Base-by-base conservation (phyloP, 2,113 vertebrate species). In the Bufo bufo region DNA sequence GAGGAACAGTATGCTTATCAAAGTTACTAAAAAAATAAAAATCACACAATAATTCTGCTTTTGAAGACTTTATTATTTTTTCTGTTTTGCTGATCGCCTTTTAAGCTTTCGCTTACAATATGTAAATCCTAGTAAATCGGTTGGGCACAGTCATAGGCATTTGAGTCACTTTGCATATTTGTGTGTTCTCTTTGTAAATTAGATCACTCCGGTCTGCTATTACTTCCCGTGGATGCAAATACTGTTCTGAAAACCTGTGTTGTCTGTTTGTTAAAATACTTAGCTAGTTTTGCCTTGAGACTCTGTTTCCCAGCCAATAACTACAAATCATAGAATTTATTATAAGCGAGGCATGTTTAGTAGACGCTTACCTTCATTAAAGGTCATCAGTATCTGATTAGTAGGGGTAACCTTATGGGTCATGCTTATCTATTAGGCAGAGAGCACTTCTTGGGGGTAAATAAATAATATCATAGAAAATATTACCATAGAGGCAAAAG, bases 221-320 rank as follows among this genome's bases (percentile, higher is more conserved):
- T 72, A 5, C 65, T 87, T 87, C 58, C 86, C 78, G 78, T 23
- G 82, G 11, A 87, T 87, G 86, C 86, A 87, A 87, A 87, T 82
- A 52, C 19, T 58, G 4, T 58, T 56, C 75, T 86, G 77, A 20
- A 80, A 56, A 58, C 49, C 77, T 77, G 43, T 52, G 47, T 75
- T 75, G 33, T 75, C 17, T 79, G 16, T 77, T 49, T 13, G 16
- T 49, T 58, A 63, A 61, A 81, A 65, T 65, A 49, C 49, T 65
- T 23, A 56, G 52, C 77, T 56, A 13, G 14, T 33, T n/a, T 79
- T 79, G 52, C 50, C 33, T 54, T 54, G 4, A 19, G 54, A 69
- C 19, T 49, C 8, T n/a, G 66, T 50, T 14, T 81, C 33, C 20
- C 12, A n/a, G 47, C 12, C 49, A 50, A 23, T 52, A 14, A 61